Evolutionary conservation across 2,888 invertebrate genomes (phyloP).

Genomic region (Portevinia maculata): DNA sequence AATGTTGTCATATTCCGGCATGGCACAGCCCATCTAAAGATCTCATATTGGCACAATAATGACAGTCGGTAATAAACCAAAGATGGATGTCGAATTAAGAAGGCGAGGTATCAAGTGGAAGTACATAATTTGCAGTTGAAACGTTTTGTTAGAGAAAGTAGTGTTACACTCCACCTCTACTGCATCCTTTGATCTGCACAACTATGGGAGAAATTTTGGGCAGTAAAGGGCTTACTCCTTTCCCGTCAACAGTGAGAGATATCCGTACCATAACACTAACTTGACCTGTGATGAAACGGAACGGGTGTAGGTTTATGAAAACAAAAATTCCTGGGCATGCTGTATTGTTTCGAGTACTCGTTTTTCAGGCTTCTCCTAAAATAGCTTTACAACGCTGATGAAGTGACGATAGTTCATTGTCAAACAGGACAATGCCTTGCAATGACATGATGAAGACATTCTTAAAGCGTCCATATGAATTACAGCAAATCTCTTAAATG

Average conservation of each 20-base stretch:
- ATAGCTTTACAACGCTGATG: conserved; percentile 52
- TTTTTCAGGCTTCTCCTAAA: conserved; percentile 44
- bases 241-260: too few relatives aligned
- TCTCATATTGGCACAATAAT: conserved; percentile 2
- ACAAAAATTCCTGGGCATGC: neutral
- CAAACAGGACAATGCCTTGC: conserved; percentile 37
- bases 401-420: conserved; percentile 57
- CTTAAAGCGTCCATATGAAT: conserved; percentile 20
- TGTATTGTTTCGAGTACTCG: conserved; percentile 14
- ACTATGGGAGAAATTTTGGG: too few relatives aligned
- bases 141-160: neutral
- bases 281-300: neutral
- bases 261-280: too few relatives aligned
- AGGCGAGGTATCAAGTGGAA: neutral
- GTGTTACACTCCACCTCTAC: too few relatives aligned
- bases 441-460: neutral
- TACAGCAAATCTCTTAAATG: conserved; percentile 25
- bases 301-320: neutral
- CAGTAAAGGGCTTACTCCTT: neutral
- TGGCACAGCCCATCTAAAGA: neutral
- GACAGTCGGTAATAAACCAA: conserved; percentile 21
- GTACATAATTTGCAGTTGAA: neutral
- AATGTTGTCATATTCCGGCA: conserved; percentile 25
- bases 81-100: neutral
- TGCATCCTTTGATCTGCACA: too few relatives aligned